A percentile compares a stretch with the other conserved stretches of the same genome.
These are phyloP conservation scores for Stomorhina lunata DNA, from an alignment of 2,888 invertebrate genomes.

Conservation along the genomic window DNA sequence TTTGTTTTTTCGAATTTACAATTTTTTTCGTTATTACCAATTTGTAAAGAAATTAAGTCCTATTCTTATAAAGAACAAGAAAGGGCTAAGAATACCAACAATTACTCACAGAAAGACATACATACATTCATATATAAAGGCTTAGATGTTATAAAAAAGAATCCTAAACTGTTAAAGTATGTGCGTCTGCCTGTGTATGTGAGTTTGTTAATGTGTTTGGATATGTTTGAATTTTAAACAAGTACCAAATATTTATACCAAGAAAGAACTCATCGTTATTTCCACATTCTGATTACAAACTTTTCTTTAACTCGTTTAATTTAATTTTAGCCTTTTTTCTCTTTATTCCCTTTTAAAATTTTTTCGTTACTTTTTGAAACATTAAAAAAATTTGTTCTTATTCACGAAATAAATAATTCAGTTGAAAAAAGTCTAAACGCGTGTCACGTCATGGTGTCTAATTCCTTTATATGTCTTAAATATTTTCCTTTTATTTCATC, in stretches of 20 bases:
- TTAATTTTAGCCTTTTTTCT: background rate
- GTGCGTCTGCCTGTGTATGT: background rate
- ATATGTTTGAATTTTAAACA: background rate
- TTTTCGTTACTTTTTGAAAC: background rate
- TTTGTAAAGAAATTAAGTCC: background rate
- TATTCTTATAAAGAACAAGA: background rate
- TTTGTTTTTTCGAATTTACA: background rate
- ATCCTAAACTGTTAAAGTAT: background rate
- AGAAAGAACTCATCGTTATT: slow-evolving; percentile 4
- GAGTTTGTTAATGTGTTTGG: too few species aligned
- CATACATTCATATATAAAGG: background rate
- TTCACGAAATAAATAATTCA: slow-evolving; percentile 30
- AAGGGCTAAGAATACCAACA: background rate
- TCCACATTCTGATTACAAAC: slow-evolving; percentile 31
- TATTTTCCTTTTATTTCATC: background rate
- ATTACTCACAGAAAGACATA: background rate
- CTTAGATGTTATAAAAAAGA: too few species aligned
- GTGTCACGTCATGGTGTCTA: slow-evolving; percentile 48
- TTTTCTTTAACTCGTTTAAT: background rate
- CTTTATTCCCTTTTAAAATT: slow-evolving; percentile 4
- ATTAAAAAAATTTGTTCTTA: background rate
- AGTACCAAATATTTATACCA: background rate
- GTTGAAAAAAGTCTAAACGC: background rate
- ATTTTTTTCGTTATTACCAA: background rate
- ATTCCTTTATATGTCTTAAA: slow-evolving; percentile 10